Base-by-base conservation (phyloP, 2,888 invertebrate species). In the Leptinotarsa haldemani region DNA sequence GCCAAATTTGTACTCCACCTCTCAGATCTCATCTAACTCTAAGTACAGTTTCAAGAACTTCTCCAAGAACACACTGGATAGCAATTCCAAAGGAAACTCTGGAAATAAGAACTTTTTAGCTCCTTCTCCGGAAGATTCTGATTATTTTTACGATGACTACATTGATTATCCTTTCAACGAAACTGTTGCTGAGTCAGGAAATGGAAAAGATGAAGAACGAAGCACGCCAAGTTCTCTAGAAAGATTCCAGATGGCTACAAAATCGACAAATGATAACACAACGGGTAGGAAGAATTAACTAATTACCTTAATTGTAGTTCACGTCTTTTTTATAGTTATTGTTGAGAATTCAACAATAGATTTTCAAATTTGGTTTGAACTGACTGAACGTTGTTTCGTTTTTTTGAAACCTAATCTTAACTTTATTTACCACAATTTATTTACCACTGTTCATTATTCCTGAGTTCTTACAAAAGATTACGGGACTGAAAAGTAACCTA, bases 91-190 rank as follows among this genome's bases (percentile, higher is more conserved):
- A 69, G 69, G 87, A 88, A 85, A 20, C 46, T 52, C 77, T 85
- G 88, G 78, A 84, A 86, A 65, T 67, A 89, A 89, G 73, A 89
- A 88, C 71, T 81, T 84, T 64, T 84, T 90, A 78, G 89, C 91
- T 66, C 93, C 94, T 5, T 88, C 91, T 2, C 94, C 93, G 5
- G 92, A 93, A 83, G 94, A 94, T 84, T 93, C 94, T 1, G 95
- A 95, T 83, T 95, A 94, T 82, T 93, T 94, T 81, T 95, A 95
- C 84, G 94, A 95, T 81, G 95, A 95, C 79, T 95, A 94, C 84
- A 90, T 94, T 0, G 95, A 95, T 84, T 94, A 94, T 85, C 92
- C 93, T 9, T 91, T 92, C 70, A 92, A 93, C 80, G 92, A 92
- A 78, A 90, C 90, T 52, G 84, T 89, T 70, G 81, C 89, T 46